These are phyloP conservation scores for Spheniscus mendiculus DNA, from an alignment of 2,113 vertebrate genomes.

Conservation along the genomic window DNA sequence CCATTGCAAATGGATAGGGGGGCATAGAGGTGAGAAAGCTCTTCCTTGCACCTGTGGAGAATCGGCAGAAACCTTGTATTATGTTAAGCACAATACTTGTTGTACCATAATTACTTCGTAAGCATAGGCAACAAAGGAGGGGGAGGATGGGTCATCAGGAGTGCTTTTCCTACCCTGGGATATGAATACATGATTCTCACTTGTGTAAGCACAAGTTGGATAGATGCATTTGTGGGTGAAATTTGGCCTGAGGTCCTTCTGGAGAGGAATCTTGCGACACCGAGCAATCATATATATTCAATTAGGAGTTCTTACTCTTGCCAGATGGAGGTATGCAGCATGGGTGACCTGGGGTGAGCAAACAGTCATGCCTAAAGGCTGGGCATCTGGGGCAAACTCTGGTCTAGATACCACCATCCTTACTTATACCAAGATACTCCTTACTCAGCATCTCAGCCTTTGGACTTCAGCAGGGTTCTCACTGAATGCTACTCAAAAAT, in stretches of 20 bases:
- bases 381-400: background rate
- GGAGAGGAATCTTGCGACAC: conserved; percentile 19
- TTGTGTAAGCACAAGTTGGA: conserved; percentile 16
- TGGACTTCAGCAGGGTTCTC: background rate
- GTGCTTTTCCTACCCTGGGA: conserved; percentile 50
- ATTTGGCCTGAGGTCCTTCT: conserved; percentile 43
- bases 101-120: background rate
- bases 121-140: background rate
- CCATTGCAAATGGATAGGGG: too few relatives aligned
- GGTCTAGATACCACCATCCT: background rate
- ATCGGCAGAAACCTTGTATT: background rate
- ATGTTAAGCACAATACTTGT: background rate
- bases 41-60: background rate
- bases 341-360: conserved; percentile 10
- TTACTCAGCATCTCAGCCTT: background rate
- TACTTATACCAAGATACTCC: background rate
- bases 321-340: background rate
- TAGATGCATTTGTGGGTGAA: conserved; percentile 26
- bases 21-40: background rate
- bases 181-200: background rate
- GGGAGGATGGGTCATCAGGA: background rate
- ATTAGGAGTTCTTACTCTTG: background rate
- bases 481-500: background rate
- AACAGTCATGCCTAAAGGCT: background rate
- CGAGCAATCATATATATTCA: conserved; percentile 1